A percentile compares a stretch with the other conserved stretches of the same genome.
phyloP scores from a whole-genome alignment of 2,888 invertebrate genomes.

The Acronicta aceris region DNA sequence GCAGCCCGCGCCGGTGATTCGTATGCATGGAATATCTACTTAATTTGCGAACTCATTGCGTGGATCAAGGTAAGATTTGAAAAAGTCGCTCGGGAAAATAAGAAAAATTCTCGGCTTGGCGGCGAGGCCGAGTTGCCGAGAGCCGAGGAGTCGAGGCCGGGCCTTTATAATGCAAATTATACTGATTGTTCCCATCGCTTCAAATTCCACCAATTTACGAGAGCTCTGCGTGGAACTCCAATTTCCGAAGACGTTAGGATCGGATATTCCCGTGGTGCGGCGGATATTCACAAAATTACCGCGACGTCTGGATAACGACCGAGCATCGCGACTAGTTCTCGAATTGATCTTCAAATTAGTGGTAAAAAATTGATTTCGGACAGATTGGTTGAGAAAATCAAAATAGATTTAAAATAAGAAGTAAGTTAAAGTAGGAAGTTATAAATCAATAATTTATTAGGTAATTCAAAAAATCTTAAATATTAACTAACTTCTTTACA shows the following conservation, averaged over 20 bases:
- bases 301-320: background rate
- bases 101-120: conserved; percentile 36
- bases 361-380: too few species aligned
- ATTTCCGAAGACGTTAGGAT: conserved; percentile 38
- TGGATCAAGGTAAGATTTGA: conserved; percentile 75
- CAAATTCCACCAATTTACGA: conserved; percentile 69
- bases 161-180: conserved; percentile 74
- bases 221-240: conserved; percentile 41
- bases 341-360: too few species aligned
- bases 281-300: conserved; percentile 18
- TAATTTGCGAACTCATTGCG: conserved; percentile 79
- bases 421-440: too few species aligned
- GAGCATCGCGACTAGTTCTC: background rate
- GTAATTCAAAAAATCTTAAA: too few species aligned
- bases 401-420: too few species aligned
- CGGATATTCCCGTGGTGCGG: conserved; percentile 15
- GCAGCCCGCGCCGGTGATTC: conserved; percentile 57
- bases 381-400: too few species aligned
- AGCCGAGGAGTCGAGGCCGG: conserved; percentile 21
- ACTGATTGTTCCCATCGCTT: conserved; percentile 70
- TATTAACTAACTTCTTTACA: too few species aligned
- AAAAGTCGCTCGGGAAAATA: conserved; percentile 61
- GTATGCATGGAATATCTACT: conserved; percentile 77
- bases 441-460: too few species aligned
- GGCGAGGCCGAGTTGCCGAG: conserved; percentile 15